phyloP scores from a whole-genome alignment of 2,113 vertebrate species.

The Riparia riparia region DNA sequence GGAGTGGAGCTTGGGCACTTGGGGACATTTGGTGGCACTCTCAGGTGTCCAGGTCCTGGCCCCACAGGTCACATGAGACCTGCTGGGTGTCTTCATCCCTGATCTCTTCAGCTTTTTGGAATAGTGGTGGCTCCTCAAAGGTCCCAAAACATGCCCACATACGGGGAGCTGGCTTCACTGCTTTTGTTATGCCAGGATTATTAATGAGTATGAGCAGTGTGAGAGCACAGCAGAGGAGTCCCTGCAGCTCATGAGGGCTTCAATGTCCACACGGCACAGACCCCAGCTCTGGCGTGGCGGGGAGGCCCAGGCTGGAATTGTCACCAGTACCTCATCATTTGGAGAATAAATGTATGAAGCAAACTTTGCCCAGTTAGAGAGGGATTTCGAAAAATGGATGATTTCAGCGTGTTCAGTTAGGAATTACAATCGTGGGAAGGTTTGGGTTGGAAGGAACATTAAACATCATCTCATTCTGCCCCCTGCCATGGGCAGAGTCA shows the following conservation, averaged over 20 bases:
- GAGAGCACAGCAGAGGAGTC: background rate
- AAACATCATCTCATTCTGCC: rapidly evolving
- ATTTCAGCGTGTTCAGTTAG: rapidly evolving
- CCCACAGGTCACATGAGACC: background rate
- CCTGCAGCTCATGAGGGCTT: background rate
- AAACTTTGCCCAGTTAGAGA: background rate
- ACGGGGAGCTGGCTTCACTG: background rate
- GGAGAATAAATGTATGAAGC: background rate
- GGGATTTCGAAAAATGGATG: background rate
- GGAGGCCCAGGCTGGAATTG: background rate
- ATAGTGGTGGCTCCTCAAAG: background rate
- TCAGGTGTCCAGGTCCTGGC: background rate
- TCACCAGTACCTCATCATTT: background rate
- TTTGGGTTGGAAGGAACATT: background rate
- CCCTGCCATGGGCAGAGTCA: background rate
- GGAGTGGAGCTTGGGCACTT: background rate
- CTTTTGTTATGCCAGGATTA: background rate
- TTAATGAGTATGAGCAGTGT: background rate
- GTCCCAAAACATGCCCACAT: background rate
- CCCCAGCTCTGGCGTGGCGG: background rate
- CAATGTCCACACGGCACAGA: rapidly evolving
- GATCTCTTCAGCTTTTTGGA: background rate
- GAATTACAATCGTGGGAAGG: background rate
- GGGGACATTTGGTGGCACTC: background rate
- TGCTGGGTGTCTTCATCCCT: background rate